phyloP scores from a whole-genome alignment of 2,113 vertebrate species.

The Paramisgurnus dabryanus region DNA sequence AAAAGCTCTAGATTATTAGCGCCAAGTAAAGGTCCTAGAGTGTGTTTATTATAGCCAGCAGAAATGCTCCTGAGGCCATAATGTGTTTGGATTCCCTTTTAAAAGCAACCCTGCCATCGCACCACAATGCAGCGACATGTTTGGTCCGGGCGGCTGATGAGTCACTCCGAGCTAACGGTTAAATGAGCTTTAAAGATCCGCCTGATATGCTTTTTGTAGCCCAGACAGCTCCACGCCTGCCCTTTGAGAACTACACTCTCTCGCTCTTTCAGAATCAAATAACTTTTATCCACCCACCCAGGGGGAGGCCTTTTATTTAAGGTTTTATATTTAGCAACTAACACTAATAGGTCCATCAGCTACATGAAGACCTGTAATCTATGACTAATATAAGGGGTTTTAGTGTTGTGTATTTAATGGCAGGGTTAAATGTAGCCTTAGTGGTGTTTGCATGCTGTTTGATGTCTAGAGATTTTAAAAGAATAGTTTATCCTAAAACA shows the following conservation, averaged over 20 bases:
- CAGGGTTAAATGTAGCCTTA: background rate
- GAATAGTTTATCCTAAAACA: too few species aligned
- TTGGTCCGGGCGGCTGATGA: conserved; percentile 17
- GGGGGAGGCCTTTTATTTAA: conserved; percentile 20
- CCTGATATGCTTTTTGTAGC: conserved; percentile 8
- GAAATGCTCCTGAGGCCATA: background rate
- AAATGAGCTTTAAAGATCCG: conserved; percentile 41
- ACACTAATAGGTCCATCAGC: background rate
- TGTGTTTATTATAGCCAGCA: conserved; percentile 4
- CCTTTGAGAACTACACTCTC: conserved; percentile 15
- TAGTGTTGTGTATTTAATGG: background rate
- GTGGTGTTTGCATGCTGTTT: background rate
- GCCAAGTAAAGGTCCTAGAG: background rate
- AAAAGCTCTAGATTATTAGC: conserved; percentile 21
- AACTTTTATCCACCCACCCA: conserved; percentile 37
- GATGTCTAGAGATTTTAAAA: background rate
- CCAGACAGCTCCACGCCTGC: conserved; percentile 4
- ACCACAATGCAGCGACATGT: background rate
- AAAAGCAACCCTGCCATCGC: conserved; percentile 12
- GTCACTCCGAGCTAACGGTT: conserved; percentile 11
- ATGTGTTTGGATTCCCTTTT: conserved; percentile 28
- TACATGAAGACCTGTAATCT: conserved; percentile 19
- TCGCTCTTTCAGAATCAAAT: conserved; percentile 3
- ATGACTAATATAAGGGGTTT: conserved; percentile 11
- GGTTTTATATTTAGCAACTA: conserved; percentile 24